Base-by-base conservation (phyloP, 2,797 vertebrate species). In the Sorex maritimensis region DNA sequence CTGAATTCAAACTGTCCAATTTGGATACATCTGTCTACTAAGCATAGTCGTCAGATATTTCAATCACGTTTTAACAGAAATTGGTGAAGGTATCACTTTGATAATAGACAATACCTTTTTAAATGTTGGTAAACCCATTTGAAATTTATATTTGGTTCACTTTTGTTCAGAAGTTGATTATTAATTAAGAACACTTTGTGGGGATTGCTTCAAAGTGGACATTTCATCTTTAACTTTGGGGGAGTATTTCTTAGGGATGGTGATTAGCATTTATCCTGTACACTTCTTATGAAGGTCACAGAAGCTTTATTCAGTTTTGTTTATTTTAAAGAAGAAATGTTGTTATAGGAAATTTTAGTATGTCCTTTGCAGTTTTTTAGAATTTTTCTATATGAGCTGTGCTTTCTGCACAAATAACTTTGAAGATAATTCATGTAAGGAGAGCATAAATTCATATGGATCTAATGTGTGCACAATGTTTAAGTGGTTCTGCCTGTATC, bases 41-140 rank as follows among this genome's bases (percentile, higher is more conserved):
- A 86, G 34, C 26, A 34, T 55, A 94, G 28, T 15, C 58, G 83
- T 10, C 44, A 90, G 81, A 65, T 55, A 14, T 26, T 38, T 67
- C 84, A n/a, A 63, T 83, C 28, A 89, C 80, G 71, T 91, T 71
- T 13, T 68, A 83, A 38, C 13, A 46, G 5, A 82, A 80, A 78
- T 65, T 61, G 26, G 28, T 58, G 83, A 71, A 81, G 69, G 72
- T 46, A 78, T 26, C 30, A 58, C 26, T 74, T 67, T 72, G 49
- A 46, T 44, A 93, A 86, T 23, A 61, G 28, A 28, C 30, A 73
- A 21, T 34, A 24, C 83, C 71, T 84, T 91, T 61, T 52, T 68
- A 19, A 91, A 86, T 44, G 1, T 86, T 85, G 6, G 19, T 75
- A 26, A 81, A 69, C 41, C 26, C 24, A 73, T 49, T 78, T 93